Base-by-base conservation (phyloP, 2,888 invertebrate species). In the Troglohyphantes excavatus region DNA sequence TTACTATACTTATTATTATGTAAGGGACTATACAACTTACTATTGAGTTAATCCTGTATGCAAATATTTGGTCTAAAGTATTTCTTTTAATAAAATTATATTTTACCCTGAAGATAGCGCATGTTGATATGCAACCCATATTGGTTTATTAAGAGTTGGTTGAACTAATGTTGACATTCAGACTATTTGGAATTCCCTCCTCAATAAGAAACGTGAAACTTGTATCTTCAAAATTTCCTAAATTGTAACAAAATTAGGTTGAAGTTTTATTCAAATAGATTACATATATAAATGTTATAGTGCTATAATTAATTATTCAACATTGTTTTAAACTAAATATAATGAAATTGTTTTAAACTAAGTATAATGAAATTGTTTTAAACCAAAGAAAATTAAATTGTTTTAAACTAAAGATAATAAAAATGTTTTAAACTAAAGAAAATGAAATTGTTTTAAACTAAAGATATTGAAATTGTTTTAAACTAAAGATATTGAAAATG, bases 181-280 rank as follows among this genome's bases (percentile, higher is more conserved):
- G 33, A 29, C 26, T 61, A 9, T 76, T 85, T 76, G 53, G 67
- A 67, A 76, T 39, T 68, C 53, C 70, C 39, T 76, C 39, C 85
- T 76, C 68, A 75, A 63, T 43, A 70, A 53, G 75, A 21, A 53
- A 43, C 21, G n/a, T 68, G 76, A 68, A 81, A 63, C 83, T 79
- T 70, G 72, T 46, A n/a, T n/a, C n/a, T n/a, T n/a, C n/a, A n/a
- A n/a, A n/a, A n/a, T 63, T 26, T 72, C 86, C 86, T 86, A 86
- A 65, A 86, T 86, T 72, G 70, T 68, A 79, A 86, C 72, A 39
- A 86, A 79, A 75, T 53, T 75, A 7, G 19, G 53, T 75, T 65
- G 23, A 17, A 65, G 6, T 33, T 33, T 33, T 33, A n/a, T 33
- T 33, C 9, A 33, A 33, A 33, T 33, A 9, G 33, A 33, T 33